Conservation (phyloP, 64 coral and sea anemone genomes). For the Stichodactyla helianthus region DNA sequence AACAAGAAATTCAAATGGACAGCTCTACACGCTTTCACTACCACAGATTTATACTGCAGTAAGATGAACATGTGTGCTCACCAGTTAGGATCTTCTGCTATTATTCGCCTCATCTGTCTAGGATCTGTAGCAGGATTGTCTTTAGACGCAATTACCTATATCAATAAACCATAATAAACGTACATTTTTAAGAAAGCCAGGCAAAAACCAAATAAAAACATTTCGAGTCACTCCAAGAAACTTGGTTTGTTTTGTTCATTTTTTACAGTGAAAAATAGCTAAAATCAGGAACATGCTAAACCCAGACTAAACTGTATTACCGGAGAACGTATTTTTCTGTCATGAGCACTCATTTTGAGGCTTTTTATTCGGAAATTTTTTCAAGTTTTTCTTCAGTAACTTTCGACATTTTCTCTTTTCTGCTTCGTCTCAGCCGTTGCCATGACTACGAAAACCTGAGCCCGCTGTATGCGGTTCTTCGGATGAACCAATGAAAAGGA, state of each 20-base stretch:
- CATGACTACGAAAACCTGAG: background rate
- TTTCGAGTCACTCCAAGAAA: background rate
- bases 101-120: slow-evolving; percentile 95
- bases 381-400: background rate
- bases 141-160: slow-evolving; percentile 59
- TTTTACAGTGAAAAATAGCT: background rate
- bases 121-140: slow-evolving; percentile 92
- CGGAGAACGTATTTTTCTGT: slow-evolving; percentile 25
- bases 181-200: background rate
- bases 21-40: too few species aligned
- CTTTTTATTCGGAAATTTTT: background rate
- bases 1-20: too few species aligned
- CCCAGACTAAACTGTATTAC: background rate
- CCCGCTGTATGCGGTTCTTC: background rate
- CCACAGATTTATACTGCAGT: background rate
- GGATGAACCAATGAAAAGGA: background rate
- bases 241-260: background rate
- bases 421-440: background rate
- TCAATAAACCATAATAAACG: background rate
- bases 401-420: background rate
- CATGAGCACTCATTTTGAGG: slow-evolving; percentile 19
- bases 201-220: background rate
- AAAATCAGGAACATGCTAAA: background rate
- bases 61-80: slow-evolving; percentile 2
- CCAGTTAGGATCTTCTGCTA: slow-evolving; percentile 97